These are phyloP conservation scores for Varanus salvator DNA, from an alignment of 2,113 vertebrate species.

Conservation along the genomic window DNA sequence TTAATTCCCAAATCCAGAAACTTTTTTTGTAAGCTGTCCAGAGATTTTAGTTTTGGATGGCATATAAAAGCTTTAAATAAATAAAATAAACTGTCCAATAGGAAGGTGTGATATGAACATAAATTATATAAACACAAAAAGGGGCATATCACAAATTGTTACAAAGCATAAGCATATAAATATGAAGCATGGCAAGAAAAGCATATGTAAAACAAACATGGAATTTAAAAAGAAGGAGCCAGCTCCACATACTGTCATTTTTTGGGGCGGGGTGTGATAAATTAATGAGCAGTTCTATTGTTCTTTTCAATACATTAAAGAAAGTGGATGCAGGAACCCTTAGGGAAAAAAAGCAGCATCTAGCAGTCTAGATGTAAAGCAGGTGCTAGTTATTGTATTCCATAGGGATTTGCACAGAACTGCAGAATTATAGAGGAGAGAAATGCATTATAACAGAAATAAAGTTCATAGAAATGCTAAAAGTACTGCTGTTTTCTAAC, in stretches of 20 bases:
- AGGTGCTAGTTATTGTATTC: slow-evolving; percentile 47
- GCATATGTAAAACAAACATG: neutral
- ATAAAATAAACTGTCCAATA: neutral
- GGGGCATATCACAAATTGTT: neutral
- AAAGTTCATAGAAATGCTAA: slow-evolving; percentile 44
- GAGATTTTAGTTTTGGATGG: too few species aligned
- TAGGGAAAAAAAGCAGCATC: neutral
- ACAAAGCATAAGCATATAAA: neutral
- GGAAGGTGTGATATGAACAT: neutral
- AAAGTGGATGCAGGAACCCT: neutral
- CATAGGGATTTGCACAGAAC: slow-evolving; percentile 25
- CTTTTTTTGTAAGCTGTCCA: too few species aligned
- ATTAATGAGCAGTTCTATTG: neutral
- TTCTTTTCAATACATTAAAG: neutral
- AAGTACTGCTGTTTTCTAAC: slow-evolving; percentile 1
- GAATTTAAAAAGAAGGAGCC: neutral
- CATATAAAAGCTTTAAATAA: too few species aligned
- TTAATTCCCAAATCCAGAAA: neutral
- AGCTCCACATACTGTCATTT: neutral
- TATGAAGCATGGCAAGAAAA: neutral
- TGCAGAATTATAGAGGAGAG: slow-evolving; percentile 28
- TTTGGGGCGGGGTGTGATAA: too few species aligned
- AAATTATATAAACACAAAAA: neutral
- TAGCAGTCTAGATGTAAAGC: slow-evolving; percentile 38
- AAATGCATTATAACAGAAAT: slow-evolving; percentile 45